phyloP scores from a whole-genome alignment of 2,888 invertebrate genomes.

The Spodoptera picta region DNA sequence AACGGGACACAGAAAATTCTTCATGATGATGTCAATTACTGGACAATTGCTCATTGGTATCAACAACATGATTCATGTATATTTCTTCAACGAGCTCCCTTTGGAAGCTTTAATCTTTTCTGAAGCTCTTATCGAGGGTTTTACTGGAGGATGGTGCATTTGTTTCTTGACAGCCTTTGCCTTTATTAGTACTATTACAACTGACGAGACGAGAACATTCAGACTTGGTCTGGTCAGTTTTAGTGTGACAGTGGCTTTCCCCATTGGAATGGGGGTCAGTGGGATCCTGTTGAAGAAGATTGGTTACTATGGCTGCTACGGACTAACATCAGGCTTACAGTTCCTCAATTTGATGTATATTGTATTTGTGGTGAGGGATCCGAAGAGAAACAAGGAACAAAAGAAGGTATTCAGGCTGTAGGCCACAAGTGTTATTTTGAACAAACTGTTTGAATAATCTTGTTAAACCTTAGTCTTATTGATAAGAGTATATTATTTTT shows the following conservation, averaged over 20 bases:
- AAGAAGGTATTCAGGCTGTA: conserved; percentile 65
- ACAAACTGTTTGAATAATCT: no score
- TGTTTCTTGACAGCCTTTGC: conserved; percentile 94
- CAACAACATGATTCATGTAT: conserved; percentile 92
- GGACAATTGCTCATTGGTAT: conserved; percentile 92
- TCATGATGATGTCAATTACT: conserved; percentile 91
- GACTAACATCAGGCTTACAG: conserved; percentile 90
- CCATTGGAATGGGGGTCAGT: conserved; percentile 95
- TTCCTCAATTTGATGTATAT: conserved; percentile 91
- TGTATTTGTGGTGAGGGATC: conserved; percentile 90
- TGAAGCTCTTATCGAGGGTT: conserved; percentile 92
- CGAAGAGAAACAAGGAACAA: conserved; percentile 74
- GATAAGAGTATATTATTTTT: no score
- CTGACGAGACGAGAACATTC: conserved; percentile 92
- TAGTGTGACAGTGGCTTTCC: conserved; percentile 94
- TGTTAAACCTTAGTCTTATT: no score
- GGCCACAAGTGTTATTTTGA: no score
- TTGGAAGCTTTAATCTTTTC: conserved; percentile 92
- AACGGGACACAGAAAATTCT: conserved; percentile 91
- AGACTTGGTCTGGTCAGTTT: conserved; percentile 95
- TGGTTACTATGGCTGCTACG: conserved; percentile 94
- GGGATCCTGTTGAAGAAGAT: conserved; percentile 91
- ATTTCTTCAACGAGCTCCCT: conserved; percentile 91
- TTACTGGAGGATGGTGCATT: conserved; percentile 94
- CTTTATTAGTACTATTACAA: conserved; percentile 94